phyloP scores from a whole-genome alignment of 2,797 vertebrate genomes.

The Holocentrus rufus region DNA sequence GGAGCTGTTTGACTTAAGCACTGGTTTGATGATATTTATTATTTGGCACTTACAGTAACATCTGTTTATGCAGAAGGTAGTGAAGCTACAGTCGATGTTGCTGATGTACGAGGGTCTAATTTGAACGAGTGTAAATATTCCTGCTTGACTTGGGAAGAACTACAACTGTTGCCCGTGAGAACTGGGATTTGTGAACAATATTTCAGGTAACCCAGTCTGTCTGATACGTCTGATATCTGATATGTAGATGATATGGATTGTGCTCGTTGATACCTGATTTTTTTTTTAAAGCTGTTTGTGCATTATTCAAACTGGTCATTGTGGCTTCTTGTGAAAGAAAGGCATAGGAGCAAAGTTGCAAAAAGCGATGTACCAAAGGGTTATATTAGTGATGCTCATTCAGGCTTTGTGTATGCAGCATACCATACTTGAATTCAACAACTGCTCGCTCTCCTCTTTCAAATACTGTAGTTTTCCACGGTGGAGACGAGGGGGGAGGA shows the following conservation, averaged over 20 bases:
- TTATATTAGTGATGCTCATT: conserved; percentile 23
- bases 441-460: conserved; percentile 53
- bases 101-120: conserved; percentile 24
- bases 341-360: conserved; percentile 22
- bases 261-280: conserved; percentile 27
- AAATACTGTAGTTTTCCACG: conserved; percentile 43
- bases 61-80: conserved; percentile 29
- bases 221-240: conserved; percentile 18
- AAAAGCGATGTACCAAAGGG: conserved; percentile 63
- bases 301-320: conserved; percentile 34
- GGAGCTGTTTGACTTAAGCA: conserved; percentile 23
- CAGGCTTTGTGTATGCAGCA: conserved; percentile 52
- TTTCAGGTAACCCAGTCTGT: conserved; percentile 43
- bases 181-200: conserved; percentile 41
- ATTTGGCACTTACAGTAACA: conserved; percentile 40
- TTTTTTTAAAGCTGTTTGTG: conserved; percentile 42
- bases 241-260: conserved; percentile 38
- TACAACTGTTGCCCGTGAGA: conserved; percentile 21
- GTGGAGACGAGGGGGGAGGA: neutral
- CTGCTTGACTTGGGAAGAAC: conserved; percentile 21
- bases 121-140: conserved; percentile 32
- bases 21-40: conserved; percentile 26
- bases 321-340: conserved; percentile 7
- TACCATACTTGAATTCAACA: conserved; percentile 70
- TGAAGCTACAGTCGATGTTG: conserved; percentile 5